Evolutionary conservation across 2,888 invertebrate genomes (phyloP).

Genomic region (Amaurobius ferox): DNA sequence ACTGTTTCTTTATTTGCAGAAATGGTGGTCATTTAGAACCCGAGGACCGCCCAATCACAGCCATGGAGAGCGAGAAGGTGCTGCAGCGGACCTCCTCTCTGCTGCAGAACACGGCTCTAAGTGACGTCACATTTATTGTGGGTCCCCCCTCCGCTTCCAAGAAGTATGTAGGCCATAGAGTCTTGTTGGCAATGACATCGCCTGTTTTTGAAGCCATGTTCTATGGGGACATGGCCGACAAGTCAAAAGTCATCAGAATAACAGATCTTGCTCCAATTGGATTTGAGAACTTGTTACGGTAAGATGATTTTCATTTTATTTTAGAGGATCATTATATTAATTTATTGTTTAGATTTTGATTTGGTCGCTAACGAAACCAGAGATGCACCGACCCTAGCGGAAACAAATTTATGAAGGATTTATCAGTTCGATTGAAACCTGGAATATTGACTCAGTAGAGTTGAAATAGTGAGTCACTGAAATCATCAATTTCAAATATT

Average conservation of each 20-base stretch:
- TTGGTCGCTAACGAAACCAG: too few relatives aligned
- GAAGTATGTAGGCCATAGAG: conserved; percentile 75
- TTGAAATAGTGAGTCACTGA: too few relatives aligned
- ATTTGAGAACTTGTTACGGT: conserved; percentile 74
- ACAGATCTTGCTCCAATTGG: conserved; percentile 75
- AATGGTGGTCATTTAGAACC: conserved; percentile 15
- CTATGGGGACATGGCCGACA: conserved; percentile 75
- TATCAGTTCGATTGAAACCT: too few relatives aligned
- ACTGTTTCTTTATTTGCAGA: conserved; percentile 36
- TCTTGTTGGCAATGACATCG: conserved; percentile 75
- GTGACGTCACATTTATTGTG: conserved; percentile 75
- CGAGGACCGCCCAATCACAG: conserved; percentile 13
- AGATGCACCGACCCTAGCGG: too few relatives aligned
- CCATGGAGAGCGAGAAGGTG: conserved; percentile 72
- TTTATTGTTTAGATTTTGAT: background rate
- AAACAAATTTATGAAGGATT: too few relatives aligned
- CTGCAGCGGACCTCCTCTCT: conserved; percentile 72
- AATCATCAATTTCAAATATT: too few relatives aligned
- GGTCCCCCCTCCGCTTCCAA: conserved; percentile 75
- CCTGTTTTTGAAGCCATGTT: conserved; percentile 75
- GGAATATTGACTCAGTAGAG: too few relatives aligned
- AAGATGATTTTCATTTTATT: too few relatives aligned
- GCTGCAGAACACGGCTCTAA: conserved; percentile 75
- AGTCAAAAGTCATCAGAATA: conserved; percentile 75
- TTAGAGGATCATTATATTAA: too few relatives aligned